phyloP scores from a whole-genome alignment of 2,797 vertebrate species.

The Peromyscus eremicus region DNA sequence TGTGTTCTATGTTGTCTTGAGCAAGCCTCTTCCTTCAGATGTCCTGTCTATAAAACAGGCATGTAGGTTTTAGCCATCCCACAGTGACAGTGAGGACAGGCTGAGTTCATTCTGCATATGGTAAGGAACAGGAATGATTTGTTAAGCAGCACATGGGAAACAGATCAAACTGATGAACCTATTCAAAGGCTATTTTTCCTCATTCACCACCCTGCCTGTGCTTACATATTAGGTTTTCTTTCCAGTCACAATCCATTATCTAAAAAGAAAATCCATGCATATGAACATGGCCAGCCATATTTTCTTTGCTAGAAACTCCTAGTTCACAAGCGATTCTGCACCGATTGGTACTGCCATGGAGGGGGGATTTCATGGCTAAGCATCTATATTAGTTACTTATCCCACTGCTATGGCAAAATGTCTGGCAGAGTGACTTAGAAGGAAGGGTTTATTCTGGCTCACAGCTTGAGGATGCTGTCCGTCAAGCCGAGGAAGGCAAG shows the following conservation, averaged over 20 bases:
- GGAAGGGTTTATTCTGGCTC: not conserved
- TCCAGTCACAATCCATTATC: conserved; percentile 57
- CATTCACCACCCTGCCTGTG: not conserved
- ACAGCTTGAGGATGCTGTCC: not conserved
- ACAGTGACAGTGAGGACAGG: not conserved
- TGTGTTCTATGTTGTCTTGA: not conserved
- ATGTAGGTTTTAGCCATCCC: not conserved
- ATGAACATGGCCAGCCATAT: conserved; percentile 9
- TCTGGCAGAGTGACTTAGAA: not conserved
- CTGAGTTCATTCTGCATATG: conserved; percentile 14
- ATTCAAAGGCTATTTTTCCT: conserved; percentile 21
- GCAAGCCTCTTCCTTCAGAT: not conserved
- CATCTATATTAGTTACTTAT: not conserved
- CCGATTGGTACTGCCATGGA: conserved; percentile 7
- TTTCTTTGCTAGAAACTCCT: conserved; percentile 39
- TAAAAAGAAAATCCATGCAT: not conserved
- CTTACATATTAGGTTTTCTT: conserved; percentile 19
- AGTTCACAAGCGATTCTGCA: not conserved
- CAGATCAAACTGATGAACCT: not conserved
- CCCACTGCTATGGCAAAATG: not conserved
- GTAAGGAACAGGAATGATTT: not conserved
- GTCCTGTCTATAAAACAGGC: not conserved
- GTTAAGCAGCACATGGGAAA: not conserved
- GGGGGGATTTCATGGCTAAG: conserved; percentile 82
- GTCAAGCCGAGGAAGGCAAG: not conserved